Evolutionary conservation across 2,113 vertebrate genomes (phyloP).

Genomic region (Passer domesticus): DNA sequence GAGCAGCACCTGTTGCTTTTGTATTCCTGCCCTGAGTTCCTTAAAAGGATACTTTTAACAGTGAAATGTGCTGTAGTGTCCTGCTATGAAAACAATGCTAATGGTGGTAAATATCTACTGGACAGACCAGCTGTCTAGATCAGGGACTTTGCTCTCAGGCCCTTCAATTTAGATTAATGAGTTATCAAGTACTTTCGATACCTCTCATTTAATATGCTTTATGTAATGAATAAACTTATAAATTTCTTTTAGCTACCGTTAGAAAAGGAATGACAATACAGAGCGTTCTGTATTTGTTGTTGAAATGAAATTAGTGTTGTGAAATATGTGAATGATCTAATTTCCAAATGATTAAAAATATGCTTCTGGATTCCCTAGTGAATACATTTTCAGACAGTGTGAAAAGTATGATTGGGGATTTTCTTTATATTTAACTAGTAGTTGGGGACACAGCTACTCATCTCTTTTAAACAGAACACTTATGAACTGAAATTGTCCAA

Average conservation of each 20-base stretch:
- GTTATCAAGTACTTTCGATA: background rate
- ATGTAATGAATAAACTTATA: background rate
- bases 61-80: background rate
- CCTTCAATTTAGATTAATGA: conserved; percentile 7
- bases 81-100: background rate
- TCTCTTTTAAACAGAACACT: background rate
- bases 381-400: background rate
- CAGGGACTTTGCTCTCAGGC: background rate
- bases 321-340: background rate
- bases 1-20: background rate
- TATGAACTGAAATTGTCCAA: background rate
- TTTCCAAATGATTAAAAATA: background rate
- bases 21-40: background rate
- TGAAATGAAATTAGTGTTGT: background rate
- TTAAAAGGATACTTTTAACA: background rate
- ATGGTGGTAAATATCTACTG: background rate
- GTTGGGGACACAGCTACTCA: background rate
- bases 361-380: background rate
- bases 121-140: background rate
- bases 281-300: background rate
- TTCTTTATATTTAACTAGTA: background rate
- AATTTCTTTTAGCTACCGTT: background rate
- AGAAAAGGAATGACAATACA: background rate
- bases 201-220: background rate
- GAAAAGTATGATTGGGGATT: background rate